Evolutionary conservation across 2,113 vertebrate genomes (phyloP), one percentile per base, ranked within the genome.

Genomic region (Chionomys nivalis): DNA sequence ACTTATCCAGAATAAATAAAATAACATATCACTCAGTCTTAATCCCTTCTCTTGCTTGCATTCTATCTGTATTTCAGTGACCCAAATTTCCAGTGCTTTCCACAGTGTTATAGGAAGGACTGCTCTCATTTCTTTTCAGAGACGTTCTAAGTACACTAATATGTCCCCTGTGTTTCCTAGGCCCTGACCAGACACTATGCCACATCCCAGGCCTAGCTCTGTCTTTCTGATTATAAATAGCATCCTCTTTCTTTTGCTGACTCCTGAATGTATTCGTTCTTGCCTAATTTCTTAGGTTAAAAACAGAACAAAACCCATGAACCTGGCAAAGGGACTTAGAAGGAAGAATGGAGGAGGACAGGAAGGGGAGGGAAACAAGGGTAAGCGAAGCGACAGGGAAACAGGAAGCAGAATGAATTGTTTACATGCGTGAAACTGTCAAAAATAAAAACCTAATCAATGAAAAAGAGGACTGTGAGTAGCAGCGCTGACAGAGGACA

Each of bases 321-420:
- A 10, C 4, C 8, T 75, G 2, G 26, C 39, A 42, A 83, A 42
- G 24, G 52, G 21, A 28, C 21, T 66, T 10, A 21, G 1, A 75
- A 85, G 36, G 52, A 42, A 47, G 94, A 95, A 1, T 52, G 65
- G 68, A 44, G 21, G 0, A 12, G 26, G 77, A 75, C 23, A 26
- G 49, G 11, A 58, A 13, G 2, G 11, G 19, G 10, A 42, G 11
- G 19, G 11, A 58, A 26, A 58, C 7, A 52, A 39, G 12, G 28
- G n/a, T 63, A 58, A 79, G 49, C 1, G 5, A 31, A 2, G 1
- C 3, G 4, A 21, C 28, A 1, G 2, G 33, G 7, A 79, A 79
- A 55, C 3, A 19, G 49, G 17, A 81, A 39, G n/a, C 13, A 63
- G n/a, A 42, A 42, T 28, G 23, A 10, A 17, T 28, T 63, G 16